A percentile compares a stretch with the other conserved stretches of the same genome.
Evolutionary conservation across 2,797 vertebrate species (phyloP).

Genomic region (Anas flavirostris): DNA sequence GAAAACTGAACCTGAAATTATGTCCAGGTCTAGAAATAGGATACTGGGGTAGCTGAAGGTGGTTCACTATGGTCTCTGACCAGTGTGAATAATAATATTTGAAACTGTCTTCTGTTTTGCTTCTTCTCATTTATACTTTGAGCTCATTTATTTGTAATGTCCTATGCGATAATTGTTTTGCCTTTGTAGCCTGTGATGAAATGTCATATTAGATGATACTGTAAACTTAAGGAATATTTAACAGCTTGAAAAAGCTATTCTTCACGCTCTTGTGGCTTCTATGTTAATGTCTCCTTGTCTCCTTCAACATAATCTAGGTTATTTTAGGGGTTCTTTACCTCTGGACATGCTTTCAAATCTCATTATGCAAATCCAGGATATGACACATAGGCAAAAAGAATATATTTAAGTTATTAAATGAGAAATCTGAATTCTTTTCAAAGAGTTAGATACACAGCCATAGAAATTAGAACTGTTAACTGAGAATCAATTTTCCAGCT

Average conservation of each 20-base stretch:
- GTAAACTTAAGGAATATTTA: conserved; percentile 54
- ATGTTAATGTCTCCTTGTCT: conserved; percentile 32
- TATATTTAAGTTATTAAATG: conserved; percentile 39
- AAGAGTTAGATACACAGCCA: not conserved
- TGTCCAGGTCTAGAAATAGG: not conserved
- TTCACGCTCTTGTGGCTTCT: conserved; percentile 15
- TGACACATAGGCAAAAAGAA: conserved; percentile 16
- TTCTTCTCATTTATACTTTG: not conserved
- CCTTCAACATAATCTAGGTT: conserved; percentile 5
- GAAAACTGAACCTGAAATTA: not conserved
- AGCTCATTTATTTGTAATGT: not conserved
- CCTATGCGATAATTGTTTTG: conserved; percentile 14
- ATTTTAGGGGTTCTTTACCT: conserved; percentile 40
- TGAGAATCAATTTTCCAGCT: conserved; percentile 23
- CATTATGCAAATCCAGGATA: conserved; percentile 46
- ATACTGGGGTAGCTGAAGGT: not conserved
- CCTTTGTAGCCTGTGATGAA: conserved; percentile 36
- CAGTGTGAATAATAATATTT: not conserved
- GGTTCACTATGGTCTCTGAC: not conserved
- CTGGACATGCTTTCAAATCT: conserved; percentile 53
- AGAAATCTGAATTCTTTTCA: conserved; percentile 17
- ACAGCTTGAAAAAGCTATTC: conserved; percentile 23
- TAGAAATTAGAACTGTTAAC: conserved; percentile 29
- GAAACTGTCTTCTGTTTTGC: not conserved
- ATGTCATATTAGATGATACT: conserved; percentile 27